Base-by-base conservation (phyloP, 2,888 invertebrate genomes). In the Smittia sp. region DNA sequence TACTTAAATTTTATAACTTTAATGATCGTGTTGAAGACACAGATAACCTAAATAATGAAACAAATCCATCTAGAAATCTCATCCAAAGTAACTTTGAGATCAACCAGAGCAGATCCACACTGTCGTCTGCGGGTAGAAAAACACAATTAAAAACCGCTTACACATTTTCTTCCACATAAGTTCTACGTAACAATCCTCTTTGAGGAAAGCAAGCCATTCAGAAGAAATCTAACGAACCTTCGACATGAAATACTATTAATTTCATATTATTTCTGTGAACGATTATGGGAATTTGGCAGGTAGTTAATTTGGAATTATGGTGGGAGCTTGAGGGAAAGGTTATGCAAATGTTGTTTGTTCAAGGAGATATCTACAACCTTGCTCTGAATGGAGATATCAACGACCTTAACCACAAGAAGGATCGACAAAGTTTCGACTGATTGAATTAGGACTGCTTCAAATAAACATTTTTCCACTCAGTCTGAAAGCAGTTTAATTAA, bases 201-300 rank as follows among this genome's bases (percentile, higher is more conserved):
- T 24, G 27, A 63, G 25, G 27, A 15, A 22, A 46, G 9, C 15
- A 58, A 1, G 6, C 13, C 27, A 27, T 24, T 63, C 25, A 20
- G 25, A 27, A n/a, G 25, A 25, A 25, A 63, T 27, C 63, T 63
- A 63, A 63, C 63, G 63, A 27, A 27, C 63, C 11, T 27, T 25
- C 20, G 25, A n/a, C 63, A 63, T 63, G 63, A n/a, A 63, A 63
- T 63, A 63, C 27, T 63, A 24, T 63, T 63, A 22, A 62, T 22
- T 62, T 3, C 20, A 18, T 3, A 20, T 63, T 63, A 27, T 63
- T 63, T 62, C n/a, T 11, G 62, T 18, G 18, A 62, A 63, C 63
- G 25, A 25, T 25, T 22, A 25, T 25, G 25, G 7, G 11, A 63
- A 9, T 25, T 63, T 25, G 11, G 63, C 25, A 63, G 63, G 63